Conservation (phyloP, 2,797 vertebrate species). For the Microtus obscurus region DNA sequence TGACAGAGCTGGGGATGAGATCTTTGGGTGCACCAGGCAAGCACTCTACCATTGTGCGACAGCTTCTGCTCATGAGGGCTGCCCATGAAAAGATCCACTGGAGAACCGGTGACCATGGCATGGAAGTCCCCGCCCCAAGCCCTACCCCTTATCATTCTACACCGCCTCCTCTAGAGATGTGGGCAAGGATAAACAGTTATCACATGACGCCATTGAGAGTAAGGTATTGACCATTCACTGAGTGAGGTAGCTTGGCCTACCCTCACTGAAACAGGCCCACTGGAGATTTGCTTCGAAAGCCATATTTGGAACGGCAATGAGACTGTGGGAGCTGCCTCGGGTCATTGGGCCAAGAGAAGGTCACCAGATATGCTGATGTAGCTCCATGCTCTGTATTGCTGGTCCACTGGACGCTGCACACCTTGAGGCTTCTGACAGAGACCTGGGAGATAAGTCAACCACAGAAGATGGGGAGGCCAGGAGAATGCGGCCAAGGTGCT, state of each 20-base stretch:
- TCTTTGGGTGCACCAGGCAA: background rate
- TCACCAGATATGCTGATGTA: background rate
- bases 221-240: background rate
- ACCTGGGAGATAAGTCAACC: background rate
- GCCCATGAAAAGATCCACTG: background rate
- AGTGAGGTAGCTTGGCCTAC: background rate
- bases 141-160: background rate
- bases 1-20: background rate
- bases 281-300: background rate
- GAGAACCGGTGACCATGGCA: background rate
- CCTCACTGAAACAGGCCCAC: background rate
- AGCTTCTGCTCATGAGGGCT: background rate
- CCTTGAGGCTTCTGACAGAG: background rate
- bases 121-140: background rate
- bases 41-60: background rate
- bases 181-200: background rate
- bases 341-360: background rate
- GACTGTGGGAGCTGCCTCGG: background rate
- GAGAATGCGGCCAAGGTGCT: background rate
- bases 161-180: background rate
- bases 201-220: background rate
- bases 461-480: background rate
- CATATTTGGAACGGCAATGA: background rate
- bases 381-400: background rate
- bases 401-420: accelerated